Evolutionary conservation across 1,140 invertebrate species (phyloP).

Genomic region (Marisa cornuarietis): DNA sequence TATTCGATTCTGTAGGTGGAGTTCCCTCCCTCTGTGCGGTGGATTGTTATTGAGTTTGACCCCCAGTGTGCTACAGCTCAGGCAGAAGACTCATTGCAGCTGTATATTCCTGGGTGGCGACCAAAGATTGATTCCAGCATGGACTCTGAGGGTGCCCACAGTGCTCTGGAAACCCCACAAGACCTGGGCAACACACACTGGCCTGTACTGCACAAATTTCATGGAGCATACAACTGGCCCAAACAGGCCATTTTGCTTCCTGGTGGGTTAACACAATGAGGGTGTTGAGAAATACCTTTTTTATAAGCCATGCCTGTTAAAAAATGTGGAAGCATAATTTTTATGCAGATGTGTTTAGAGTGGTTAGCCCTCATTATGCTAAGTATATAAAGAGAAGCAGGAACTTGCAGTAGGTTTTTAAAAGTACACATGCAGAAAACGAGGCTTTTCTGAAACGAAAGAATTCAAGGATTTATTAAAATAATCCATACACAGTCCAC

Average conservation of each 20-base stretch:
- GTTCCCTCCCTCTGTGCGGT: constrained; percentile 88
- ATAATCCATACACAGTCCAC: no score
- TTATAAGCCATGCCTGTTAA: no score
- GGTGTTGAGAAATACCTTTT: no score
- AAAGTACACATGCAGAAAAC: no score
- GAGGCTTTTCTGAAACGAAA: no score
- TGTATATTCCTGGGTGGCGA: constrained; percentile 76
- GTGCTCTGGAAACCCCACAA: constrained; percentile 23
- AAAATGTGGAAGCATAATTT: no score
- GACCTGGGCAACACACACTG: constrained; percentile 69
- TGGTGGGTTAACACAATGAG: constrained; percentile 67
- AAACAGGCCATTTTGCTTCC: constrained; percentile 86
- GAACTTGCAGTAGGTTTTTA: no score
- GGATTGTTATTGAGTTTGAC: constrained; percentile 94
- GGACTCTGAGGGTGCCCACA: constrained; percentile 24
- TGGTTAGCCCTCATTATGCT: no score
- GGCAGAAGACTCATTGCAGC: constrained; percentile 88
- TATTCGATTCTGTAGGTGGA: constrained; percentile 74
- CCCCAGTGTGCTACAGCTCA: constrained; percentile 91
- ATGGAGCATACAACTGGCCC: constrained; percentile 83
- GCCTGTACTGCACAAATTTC: constrained; percentile 79
- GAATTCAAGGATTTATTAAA: no score
- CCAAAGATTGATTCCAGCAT: constrained; percentile 21
- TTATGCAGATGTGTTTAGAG: neutral
- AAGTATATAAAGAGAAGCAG: no score